phyloP scores from a whole-genome alignment of 1,140 invertebrate species.

The Leptonema lineaticorne region DNA sequence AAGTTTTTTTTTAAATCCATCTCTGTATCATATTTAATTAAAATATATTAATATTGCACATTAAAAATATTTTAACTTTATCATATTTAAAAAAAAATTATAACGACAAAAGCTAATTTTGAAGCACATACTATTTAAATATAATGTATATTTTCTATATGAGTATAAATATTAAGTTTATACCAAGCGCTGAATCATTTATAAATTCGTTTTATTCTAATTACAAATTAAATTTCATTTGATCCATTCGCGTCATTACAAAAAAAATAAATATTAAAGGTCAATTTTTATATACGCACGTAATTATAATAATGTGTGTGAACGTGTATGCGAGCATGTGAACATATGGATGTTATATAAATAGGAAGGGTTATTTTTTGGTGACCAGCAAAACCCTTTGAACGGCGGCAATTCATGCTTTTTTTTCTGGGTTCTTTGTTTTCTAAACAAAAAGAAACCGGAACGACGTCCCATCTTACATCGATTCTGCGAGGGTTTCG shows the following conservation, averaged over 20 bases:
- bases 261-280: neutral
- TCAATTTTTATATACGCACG: neutral
- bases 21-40: no score
- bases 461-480: slow-evolving; percentile 25
- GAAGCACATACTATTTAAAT: neutral
- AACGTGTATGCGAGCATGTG: slow-evolving; percentile 6
- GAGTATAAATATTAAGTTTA: neutral
- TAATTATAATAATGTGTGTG: no score
- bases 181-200: no score
- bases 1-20: no score
- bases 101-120: no score
- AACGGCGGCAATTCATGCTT: slow-evolving; percentile 23
- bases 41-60: no score
- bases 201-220: neutral
- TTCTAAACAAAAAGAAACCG: slow-evolving; percentile 28
- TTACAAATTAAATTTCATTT: neutral
- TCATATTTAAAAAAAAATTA: no score
- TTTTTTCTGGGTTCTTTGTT: slow-evolving; percentile 16
- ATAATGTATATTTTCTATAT: neutral
- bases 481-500: slow-evolving; percentile 11
- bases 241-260: neutral
- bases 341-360: neutral
- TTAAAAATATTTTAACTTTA: no score
- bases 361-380: slow-evolving; percentile 30
- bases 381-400: slow-evolving; percentile 29